These are phyloP conservation scores for Poeciliopsis paucimaculata DNA, from an alignment of 2,797 vertebrate genomes.

Conservation along the genomic window DNA sequence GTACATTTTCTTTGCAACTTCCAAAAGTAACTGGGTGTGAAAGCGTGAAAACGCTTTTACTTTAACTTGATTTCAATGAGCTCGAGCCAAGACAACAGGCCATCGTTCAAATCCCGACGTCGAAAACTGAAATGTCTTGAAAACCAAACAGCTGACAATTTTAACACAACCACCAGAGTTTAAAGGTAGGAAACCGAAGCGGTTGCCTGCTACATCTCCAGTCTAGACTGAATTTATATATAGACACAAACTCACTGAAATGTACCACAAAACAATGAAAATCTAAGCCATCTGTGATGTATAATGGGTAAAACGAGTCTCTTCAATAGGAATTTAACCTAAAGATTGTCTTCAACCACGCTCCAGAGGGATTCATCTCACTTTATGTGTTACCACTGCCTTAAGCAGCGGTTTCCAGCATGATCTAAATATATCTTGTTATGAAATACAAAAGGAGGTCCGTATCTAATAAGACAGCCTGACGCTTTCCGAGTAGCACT, in stretches of 20 bases:
- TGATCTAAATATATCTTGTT: conserved; percentile 78
- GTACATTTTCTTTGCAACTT: neutral
- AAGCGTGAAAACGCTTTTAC: neutral
- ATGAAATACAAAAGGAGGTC: conserved; percentile 73
- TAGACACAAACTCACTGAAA: conserved; percentile 43
- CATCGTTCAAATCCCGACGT: neutral
- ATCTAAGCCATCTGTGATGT: conserved; percentile 33
- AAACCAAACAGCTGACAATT: neutral
- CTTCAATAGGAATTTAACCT: conserved; percentile 59
- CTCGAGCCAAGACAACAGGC: neutral
- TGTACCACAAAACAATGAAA: conserved; percentile 34
- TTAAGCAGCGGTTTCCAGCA: conserved; percentile 60
- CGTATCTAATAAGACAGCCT: conserved; percentile 74
- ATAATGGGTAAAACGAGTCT: conserved; percentile 53
- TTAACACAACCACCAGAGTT: neutral
- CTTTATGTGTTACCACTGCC: conserved; percentile 68
- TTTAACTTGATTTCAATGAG: neutral
- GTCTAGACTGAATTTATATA: conserved; percentile 30
- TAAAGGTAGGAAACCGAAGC: neutral
- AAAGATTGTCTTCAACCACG: conserved; percentile 57
- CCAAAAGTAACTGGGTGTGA: neutral
- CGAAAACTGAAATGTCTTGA: neutral
- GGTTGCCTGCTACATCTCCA: conserved; percentile 1
- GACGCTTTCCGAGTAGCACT: conserved; percentile 57
- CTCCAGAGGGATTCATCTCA: conserved; percentile 69